Evolutionary conservation across 1,140 invertebrate species (phyloP).

Genomic region (Scaptodrosophila lebanonensis): DNA sequence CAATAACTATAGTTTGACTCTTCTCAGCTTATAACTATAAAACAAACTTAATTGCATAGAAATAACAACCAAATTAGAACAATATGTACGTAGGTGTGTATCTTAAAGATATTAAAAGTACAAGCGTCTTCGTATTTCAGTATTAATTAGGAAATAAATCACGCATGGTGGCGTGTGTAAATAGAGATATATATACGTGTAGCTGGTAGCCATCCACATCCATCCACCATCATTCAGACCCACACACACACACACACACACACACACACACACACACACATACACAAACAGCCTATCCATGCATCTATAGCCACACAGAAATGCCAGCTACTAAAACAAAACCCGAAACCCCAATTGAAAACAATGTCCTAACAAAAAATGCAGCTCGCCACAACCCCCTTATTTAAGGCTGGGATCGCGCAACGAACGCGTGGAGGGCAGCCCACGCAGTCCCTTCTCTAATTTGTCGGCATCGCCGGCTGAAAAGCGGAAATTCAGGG

Average conservation of each 20-base stretch:
- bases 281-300: background rate
- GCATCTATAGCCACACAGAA: background rate
- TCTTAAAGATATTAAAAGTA: constrained; percentile 73
- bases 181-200: background rate
- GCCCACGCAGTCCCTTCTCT: constrained; percentile 66
- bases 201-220: background rate
- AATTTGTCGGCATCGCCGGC: constrained; percentile 76
- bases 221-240: background rate
- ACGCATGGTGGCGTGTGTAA: constrained; percentile 44
- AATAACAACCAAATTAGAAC: constrained; percentile 18
- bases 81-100: constrained; percentile 23
- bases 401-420: constrained; percentile 62
- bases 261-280: background rate
- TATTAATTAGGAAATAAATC: constrained; percentile 74
- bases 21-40: background rate
- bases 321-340: constrained; percentile 12
- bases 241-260: too few relatives aligned
- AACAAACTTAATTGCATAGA: background rate
- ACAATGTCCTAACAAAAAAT: too few relatives aligned
- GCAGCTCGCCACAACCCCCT: constrained; percentile 2
- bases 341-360: too few relatives aligned
- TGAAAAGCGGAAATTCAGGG: constrained; percentile 70
- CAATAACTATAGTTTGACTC: too few relatives aligned
- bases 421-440: constrained; percentile 67
- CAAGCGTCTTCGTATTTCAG: constrained; percentile 72